phyloP scores from a whole-genome alignment of 2,797 vertebrate genomes.

The Tiaroga cobitis region DNA sequence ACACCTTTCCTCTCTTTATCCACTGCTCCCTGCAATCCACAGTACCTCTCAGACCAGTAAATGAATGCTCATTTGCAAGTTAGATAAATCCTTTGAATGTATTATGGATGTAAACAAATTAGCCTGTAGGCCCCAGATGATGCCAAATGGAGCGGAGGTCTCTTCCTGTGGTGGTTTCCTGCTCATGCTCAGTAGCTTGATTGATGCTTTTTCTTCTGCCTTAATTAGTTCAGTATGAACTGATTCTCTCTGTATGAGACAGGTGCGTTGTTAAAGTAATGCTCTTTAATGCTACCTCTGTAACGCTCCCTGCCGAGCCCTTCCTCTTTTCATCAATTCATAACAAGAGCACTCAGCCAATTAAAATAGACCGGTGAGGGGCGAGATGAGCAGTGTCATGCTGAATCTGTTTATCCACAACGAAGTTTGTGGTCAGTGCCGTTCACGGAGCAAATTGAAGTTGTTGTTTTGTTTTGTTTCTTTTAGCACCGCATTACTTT shows the following conservation, averaged over 20 bases:
- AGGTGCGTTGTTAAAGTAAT: conserved; percentile 74
- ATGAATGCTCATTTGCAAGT: conserved; percentile 85
- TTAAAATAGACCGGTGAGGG: conserved; percentile 77
- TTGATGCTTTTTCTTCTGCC: conserved; percentile 84
- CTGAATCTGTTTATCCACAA: neutral
- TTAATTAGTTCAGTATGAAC: conserved; percentile 84
- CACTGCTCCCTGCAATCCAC: conserved; percentile 63
- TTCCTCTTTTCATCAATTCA: conserved; percentile 79
- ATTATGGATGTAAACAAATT: conserved; percentile 86
- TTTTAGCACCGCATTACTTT: conserved; percentile 72
- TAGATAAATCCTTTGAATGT: conserved; percentile 86
- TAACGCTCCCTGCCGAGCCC: conserved; percentile 70
- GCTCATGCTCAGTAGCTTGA: conserved; percentile 80
- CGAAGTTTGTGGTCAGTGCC: conserved; percentile 56
- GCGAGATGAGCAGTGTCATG: conserved; percentile 62
- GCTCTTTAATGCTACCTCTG: conserved; percentile 75
- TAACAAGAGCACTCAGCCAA: conserved; percentile 73
- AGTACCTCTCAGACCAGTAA: conserved; percentile 81
- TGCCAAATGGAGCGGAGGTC: conserved; percentile 83
- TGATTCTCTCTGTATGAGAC: conserved; percentile 78
- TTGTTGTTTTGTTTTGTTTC: conserved; percentile 73
- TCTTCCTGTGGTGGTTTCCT: conserved; percentile 78
- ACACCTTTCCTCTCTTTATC: conserved; percentile 32
- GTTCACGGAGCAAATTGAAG: neutral
- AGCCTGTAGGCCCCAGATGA: conserved; percentile 82